These are phyloP conservation scores for Zosterops lateralis DNA, from an alignment of 2,113 vertebrate species.

Conservation along the genomic window DNA sequence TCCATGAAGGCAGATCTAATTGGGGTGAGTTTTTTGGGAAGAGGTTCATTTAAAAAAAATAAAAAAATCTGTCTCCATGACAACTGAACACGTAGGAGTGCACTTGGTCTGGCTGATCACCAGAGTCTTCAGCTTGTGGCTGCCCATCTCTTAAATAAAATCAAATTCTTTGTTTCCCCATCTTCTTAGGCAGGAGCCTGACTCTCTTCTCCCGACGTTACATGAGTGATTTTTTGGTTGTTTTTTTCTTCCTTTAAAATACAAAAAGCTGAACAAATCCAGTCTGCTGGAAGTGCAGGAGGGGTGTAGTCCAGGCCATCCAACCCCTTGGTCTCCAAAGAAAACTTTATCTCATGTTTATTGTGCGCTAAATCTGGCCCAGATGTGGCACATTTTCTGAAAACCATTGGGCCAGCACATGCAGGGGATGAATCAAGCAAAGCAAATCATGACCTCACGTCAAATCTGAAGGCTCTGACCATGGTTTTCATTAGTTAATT, in stretches of 20 bases:
- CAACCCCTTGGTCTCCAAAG: background rate
- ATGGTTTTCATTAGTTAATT: slow-evolving; percentile 15
- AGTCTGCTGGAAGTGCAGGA: background rate
- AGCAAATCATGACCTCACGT: background rate
- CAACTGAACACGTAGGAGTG: background rate
- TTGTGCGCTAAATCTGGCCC: background rate
- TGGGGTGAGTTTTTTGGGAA: slow-evolving; percentile 29
- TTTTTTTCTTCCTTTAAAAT: background rate
- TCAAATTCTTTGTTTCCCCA: background rate
- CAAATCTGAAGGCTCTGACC: background rate
- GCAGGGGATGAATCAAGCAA: background rate
- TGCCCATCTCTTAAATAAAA: slow-evolving; percentile 8
- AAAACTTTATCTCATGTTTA: background rate
- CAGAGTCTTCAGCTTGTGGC: background rate
- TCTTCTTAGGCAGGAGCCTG: background rate
- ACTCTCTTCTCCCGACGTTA: background rate
- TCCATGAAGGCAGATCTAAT: slow-evolving; percentile 29
- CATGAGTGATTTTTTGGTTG: background rate
- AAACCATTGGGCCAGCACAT: background rate
- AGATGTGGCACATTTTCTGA: background rate
- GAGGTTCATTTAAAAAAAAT: background rate
- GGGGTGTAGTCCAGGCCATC: background rate
- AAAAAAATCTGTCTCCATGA: background rate
- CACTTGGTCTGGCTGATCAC: background rate
- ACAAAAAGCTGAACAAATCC: background rate